Evolutionary conservation across 2,888 invertebrate species (phyloP).

Genomic region (Mystacides longicornis): DNA sequence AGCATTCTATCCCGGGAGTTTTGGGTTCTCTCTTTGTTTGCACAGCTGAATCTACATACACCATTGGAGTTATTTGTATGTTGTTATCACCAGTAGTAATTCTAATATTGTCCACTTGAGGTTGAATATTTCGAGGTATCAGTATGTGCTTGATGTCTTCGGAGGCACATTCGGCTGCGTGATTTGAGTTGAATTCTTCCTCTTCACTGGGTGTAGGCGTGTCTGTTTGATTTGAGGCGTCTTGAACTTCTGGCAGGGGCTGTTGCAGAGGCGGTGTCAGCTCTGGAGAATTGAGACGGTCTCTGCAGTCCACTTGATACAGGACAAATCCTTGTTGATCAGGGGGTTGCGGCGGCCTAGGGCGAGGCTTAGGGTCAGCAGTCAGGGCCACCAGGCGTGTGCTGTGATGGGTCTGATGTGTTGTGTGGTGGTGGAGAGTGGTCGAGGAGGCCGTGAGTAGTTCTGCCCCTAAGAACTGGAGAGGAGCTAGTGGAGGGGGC

Average conservation of each 20-base stretch:
- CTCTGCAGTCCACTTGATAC: conserved; percentile 31
- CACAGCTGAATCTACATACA: conserved; percentile 9
- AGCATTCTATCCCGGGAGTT: conserved; percentile 9
- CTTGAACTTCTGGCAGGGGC: conserved; percentile 59
- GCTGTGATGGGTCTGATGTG: conserved; percentile 55
- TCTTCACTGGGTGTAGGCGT: conserved; percentile 63
- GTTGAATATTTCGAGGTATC: conserved; percentile 8
- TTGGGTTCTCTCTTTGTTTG: conserved; percentile 20
- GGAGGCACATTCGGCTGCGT: conserved; percentile 9
- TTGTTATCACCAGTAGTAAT: conserved; percentile 14
- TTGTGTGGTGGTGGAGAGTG: conserved; percentile 57
- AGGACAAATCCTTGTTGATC: conserved; percentile 34
- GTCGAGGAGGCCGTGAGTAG: conserved; percentile 54
- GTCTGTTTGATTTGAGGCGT: conserved; percentile 79
- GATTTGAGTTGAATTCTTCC: conserved; percentile 32
- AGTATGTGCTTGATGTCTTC: conserved; percentile 17
- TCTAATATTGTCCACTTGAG: conserved; percentile 7
- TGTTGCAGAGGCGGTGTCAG: conserved; percentile 36
- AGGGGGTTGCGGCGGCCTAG: conserved; percentile 41
- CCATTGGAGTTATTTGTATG: conserved; percentile 13
- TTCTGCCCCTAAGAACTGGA: conserved; percentile 55
- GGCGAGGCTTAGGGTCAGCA: conserved; percentile 48
- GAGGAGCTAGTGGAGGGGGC: conserved; percentile 56
- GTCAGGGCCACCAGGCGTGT: conserved; percentile 60
- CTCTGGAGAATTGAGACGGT: conserved; percentile 45